A percentile compares a stretch with the other conserved stretches of the same genome.
These are phyloP conservation scores for Drosophila gunungcola DNA, from an alignment of 1,140 invertebrate genomes.

Conservation along the genomic window DNA sequence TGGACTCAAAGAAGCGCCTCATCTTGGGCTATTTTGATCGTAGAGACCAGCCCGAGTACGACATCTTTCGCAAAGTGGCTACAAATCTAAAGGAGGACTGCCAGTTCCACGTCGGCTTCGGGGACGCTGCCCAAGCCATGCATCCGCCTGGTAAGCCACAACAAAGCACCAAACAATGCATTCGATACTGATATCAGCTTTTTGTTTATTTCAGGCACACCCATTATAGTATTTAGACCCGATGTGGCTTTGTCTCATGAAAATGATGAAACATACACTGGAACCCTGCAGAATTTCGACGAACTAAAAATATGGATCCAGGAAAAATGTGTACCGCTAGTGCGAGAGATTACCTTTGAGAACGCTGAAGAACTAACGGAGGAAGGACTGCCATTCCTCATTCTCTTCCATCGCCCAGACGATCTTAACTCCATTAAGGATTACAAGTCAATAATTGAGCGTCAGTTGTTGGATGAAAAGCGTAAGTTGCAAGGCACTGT, in stretches of 20 bases:
- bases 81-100: constrained; percentile 98
- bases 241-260: constrained; percentile 92
- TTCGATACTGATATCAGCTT: not conserved
- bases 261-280: constrained; percentile 92
- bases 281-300: constrained; percentile 90
- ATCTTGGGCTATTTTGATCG: constrained; percentile 97
- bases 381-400: constrained; percentile 99
- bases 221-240: constrained; percentile 92
- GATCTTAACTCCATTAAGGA: constrained; percentile 94
- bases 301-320: constrained; percentile 94
- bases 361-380: constrained; percentile 99
- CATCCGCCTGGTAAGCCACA: constrained; percentile 89
- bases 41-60: constrained; percentile 92
- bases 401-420: constrained; percentile 96
- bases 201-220: constrained; percentile 85
- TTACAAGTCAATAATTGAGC: constrained; percentile 93
- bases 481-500: constrained; percentile 87
- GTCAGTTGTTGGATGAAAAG: constrained; percentile 94
- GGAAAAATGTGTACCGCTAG: constrained; percentile 94
- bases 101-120: constrained; percentile 96
- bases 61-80: constrained; percentile 92
- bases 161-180: not conserved
- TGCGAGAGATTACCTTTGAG: constrained; percentile 98
- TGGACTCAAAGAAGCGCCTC: constrained; percentile 95
- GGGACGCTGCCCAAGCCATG: constrained; percentile 93